phyloP scores from a whole-genome alignment of 2,113 vertebrate species.

The Anthoscopus minutus region DNA sequence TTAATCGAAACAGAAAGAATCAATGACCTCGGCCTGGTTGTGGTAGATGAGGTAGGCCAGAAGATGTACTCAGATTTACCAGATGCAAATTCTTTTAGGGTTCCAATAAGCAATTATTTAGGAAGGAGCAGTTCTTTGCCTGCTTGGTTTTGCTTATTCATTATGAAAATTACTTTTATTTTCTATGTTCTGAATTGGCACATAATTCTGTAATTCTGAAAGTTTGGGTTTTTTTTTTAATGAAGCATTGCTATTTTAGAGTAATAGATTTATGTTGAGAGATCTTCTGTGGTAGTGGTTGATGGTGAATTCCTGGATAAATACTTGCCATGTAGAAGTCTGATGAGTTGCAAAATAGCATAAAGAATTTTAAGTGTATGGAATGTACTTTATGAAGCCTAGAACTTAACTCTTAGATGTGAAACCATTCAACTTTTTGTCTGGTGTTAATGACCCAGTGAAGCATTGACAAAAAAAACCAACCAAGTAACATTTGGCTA shows the following conservation, averaged over 20 bases:
- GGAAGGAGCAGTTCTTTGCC: neutral
- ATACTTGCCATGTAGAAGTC: neutral
- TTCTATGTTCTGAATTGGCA: neutral
- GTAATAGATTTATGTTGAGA: neutral
- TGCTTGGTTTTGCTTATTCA: neutral
- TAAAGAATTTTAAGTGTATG: neutral
- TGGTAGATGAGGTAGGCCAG: slow-evolving; percentile 88
- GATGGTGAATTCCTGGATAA: neutral
- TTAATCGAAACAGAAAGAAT: slow-evolving; percentile 84
- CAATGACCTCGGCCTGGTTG: slow-evolving; percentile 80
- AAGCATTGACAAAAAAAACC: neutral
- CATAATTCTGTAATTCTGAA: neutral
- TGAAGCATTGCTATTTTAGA: neutral
- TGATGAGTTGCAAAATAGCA: neutral
- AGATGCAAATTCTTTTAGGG: neutral
- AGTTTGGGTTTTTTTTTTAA: neutral
- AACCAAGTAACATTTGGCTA: neutral
- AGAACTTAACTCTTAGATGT: neutral
- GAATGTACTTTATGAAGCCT: neutral
- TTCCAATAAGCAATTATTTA: neutral
- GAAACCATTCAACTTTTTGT: neutral
- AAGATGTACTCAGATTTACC: neutral
- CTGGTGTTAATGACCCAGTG: neutral
- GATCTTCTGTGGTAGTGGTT: neutral
- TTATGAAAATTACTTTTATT: neutral